A percentile compares a stretch with the other conserved stretches of the same genome.
Evolutionary conservation across 2,113 vertebrate genomes (phyloP).

Genomic region (Ochotona curzoniae): DNA sequence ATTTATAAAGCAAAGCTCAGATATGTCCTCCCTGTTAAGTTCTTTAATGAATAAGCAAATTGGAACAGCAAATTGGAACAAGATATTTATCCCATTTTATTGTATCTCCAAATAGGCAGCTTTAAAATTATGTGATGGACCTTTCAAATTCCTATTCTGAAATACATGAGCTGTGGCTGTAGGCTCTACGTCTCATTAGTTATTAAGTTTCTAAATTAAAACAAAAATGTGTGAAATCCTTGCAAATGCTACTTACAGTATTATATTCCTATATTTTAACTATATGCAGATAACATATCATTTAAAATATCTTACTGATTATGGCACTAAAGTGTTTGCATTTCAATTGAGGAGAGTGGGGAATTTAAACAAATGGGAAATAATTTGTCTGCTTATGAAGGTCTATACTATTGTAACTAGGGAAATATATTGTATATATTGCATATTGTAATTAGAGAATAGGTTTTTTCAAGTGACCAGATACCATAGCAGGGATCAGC

Average conservation of each 20-base stretch:
- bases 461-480: too few species aligned
- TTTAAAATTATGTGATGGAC: neutral
- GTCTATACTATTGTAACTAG: too few species aligned
- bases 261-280: neutral
- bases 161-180: neutral
- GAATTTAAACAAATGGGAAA: neutral
- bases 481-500: too few species aligned
- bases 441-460: too few species aligned
- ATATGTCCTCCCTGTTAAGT: neutral
- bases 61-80: conserved; percentile 56
- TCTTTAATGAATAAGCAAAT: conserved; percentile 48
- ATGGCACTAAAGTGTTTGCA: neutral
- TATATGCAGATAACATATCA: neutral
- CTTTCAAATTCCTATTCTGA: neutral
- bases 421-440: too few species aligned
- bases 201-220: neutral
- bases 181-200: neutral
- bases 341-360: neutral
- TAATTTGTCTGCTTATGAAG: neutral
- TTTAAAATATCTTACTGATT: neutral
- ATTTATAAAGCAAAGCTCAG: conserved; percentile 19
- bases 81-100: neutral
- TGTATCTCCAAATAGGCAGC: neutral
- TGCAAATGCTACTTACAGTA: neutral
- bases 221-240: neutral